These are phyloP conservation scores for Mylabris phalerata DNA, from an alignment of 1,140 invertebrate genomes.

Conservation along the genomic window DNA sequence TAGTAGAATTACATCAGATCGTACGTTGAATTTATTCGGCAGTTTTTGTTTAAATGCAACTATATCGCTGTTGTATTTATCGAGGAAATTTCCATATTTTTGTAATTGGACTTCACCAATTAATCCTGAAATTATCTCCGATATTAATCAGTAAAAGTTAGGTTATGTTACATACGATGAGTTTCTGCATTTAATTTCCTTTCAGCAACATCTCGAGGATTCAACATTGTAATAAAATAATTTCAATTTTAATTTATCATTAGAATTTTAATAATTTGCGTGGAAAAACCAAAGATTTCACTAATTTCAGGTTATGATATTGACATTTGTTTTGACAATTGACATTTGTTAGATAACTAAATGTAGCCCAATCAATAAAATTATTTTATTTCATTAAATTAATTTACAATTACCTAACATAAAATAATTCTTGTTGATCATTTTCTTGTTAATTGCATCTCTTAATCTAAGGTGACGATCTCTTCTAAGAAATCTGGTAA, in stretches of 20 bases:
- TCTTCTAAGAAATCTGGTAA: no score
- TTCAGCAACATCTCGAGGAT: constrained; percentile 30
- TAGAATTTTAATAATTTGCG: no score
- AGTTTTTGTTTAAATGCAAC: constrained; percentile 47
- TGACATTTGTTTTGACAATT: no score
- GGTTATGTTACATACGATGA: constrained; percentile 29
- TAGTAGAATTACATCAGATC: constrained; percentile 53
- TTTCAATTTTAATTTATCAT: not conserved
- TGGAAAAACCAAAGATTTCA: no score
- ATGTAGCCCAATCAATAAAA: no score
- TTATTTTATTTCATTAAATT: no score
- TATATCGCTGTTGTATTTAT: constrained; percentile 53
- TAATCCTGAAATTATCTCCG: constrained; percentile 29
- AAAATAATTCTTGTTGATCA: no score
- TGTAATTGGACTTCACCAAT: constrained; percentile 56
- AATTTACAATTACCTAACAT: no score
- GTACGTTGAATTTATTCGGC: constrained; percentile 35
- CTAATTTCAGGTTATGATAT: no score
- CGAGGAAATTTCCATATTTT: constrained; percentile 67
- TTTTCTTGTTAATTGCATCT: no score
- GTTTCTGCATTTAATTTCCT: constrained; percentile 38
- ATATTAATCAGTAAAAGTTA: constrained; percentile 7
- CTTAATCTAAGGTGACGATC: no score
- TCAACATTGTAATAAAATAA: constrained; percentile 30
- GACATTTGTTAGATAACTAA: no score